Conservation (phyloP, 2,888 invertebrate species). For the Dynastes tityus region DNA sequence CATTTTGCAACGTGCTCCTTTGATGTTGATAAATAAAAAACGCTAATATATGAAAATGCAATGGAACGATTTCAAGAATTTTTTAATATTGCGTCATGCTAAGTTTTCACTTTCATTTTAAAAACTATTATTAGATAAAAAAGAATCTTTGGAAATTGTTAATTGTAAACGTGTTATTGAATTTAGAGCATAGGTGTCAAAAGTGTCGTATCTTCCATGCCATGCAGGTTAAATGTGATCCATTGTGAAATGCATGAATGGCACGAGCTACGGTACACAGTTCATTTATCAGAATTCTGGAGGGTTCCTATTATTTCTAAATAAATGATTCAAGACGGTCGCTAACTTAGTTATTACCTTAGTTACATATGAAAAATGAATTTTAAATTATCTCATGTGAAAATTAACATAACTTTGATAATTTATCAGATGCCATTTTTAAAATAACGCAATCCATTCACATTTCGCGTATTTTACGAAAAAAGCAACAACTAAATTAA, state of each 20-base stretch:
- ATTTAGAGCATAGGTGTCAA: slow-evolving; percentile 8
- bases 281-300: neutral
- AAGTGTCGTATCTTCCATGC: neutral
- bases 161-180: neutral
- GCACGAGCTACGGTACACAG: neutral
- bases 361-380: neutral
- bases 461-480: slow-evolving; percentile 18
- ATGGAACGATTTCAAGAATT: neutral
- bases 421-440: slow-evolving; percentile 2
- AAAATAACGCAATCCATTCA: slow-evolving; percentile 4
- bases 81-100: neutral
- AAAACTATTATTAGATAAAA: neutral
- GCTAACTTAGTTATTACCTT: slow-evolving; percentile 12
- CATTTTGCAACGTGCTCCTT: slow-evolving; percentile 16
- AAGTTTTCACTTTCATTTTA: too few species aligned
- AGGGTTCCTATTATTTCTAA: slow-evolving; percentile 1
- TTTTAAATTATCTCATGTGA: slow-evolving; percentile 7
- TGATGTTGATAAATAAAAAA: neutral
- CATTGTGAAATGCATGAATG: neutral
- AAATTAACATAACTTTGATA: slow-evolving; percentile 16
- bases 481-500: slow-evolving; percentile 21
- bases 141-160: neutral
- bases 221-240: too few species aligned
- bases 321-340: slow-evolving; percentile 2
- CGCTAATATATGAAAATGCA: neutral